Percentiles rank a stretch among this genome's conserved stretches.
These are phyloP conservation scores for Atopsyche davidsoni DNA, from an alignment of 1,140 invertebrate species.

Conservation along the genomic window DNA sequence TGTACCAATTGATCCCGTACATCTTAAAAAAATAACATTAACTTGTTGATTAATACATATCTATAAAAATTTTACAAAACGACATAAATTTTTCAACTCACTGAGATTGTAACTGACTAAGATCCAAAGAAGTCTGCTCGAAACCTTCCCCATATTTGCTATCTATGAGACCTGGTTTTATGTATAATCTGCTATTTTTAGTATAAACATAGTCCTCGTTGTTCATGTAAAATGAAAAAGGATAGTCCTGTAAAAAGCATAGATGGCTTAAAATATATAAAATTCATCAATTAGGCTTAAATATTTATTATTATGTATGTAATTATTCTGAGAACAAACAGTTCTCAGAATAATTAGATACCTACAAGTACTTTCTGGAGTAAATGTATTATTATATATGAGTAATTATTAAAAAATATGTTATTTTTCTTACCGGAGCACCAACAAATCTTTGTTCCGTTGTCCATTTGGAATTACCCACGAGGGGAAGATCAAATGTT, in stretches of 20 bases:
- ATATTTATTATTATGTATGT: no score
- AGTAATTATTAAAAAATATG: no score
- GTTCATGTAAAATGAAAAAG: constrained; percentile 23
- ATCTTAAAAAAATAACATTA: constrained; percentile 51
- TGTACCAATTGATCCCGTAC: constrained; percentile 49
- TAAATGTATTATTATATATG: no score
- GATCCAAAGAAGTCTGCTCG: constrained; percentile 31
- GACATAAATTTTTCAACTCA: no score
- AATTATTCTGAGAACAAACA: no score
- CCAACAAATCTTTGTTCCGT: constrained; percentile 45
- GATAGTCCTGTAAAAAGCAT: constrained; percentile 43
- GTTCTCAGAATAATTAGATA: no score
- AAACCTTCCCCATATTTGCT: constrained; percentile 53
- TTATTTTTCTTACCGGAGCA: constrained; percentile 36
- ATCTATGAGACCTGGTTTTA: constrained; percentile 55
- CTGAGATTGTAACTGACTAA: no score
- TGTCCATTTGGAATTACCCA: constrained; percentile 41
- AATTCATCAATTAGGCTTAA: no score
- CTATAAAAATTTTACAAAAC: no score
- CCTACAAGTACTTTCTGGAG: no score
- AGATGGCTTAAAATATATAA: constrained; percentile 9
- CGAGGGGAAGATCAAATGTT: constrained; percentile 39
- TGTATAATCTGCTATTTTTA: constrained; percentile 51
- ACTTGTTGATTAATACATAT: no score
- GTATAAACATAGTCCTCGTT: constrained; percentile 48